Base-by-base conservation (phyloP, 1,140 invertebrate species). In the Tetranychus cinnabarinus region DNA sequence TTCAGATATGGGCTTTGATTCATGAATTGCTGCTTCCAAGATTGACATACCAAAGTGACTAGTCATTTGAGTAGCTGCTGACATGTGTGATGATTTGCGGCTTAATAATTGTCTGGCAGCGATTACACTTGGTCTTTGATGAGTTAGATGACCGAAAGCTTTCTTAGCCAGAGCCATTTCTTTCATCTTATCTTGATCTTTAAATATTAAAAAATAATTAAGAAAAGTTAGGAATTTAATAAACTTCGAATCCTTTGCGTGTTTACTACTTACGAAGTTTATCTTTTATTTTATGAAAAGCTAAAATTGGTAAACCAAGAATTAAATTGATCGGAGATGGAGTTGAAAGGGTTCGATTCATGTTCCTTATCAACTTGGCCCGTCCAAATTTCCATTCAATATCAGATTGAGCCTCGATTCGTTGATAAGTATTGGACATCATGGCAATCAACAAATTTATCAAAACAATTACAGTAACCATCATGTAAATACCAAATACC, bases 341-440 rank as follows among this genome's bases (percentile, higher is more conserved):
- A 3, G 95, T 93, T 5, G 90, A 90, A 47, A 88, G 90, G 7
- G 92, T 96, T 69, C 95, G 82, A 75, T 97, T 92, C 92, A 98
- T 98, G 70, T 95, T 93, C 65, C 92, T 78, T 69, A 99, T 96
- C 66, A 99, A 78, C 76, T 98, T 98, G 50, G 93, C 96, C 66
- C 97, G 75, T 39, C 95, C 95, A 71, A 95, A 99, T 74, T 99
- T 99, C 95, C 95, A 99, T 74, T 99, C 95, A 67, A 93, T 96
- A 74, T 99, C 95, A n/a, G 93, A 97, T 80, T 98, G 92, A 54
- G 92, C 89, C 78, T 96, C 73, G 71, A 97, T 97, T 66, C 92
- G 80, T 74, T 97, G 92, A 74, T 97, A 97, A 67, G 93, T 97
- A 78, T 97, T 91, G 70, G 88, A 92, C 91, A 97, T 97, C 93